phyloP scores from a whole-genome alignment of 1,140 invertebrate genomes.

The Achroia grisella region DNA sequence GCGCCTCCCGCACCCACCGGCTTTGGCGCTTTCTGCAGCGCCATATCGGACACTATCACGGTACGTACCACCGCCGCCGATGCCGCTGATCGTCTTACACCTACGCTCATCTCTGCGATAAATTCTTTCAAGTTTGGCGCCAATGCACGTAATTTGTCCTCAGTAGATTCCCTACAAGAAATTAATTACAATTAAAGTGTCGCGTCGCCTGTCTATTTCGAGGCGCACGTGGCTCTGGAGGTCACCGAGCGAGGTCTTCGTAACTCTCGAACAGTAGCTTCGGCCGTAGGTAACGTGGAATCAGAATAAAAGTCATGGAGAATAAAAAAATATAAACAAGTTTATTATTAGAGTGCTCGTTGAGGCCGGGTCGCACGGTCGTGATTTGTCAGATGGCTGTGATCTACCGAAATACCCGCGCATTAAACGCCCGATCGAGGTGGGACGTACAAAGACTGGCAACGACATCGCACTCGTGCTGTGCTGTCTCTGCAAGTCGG shows the following conservation, averaged over 20 bases:
- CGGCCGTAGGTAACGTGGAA: constrained; percentile 25
- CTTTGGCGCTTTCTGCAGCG: constrained; percentile 67
- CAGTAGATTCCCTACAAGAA: constrained; percentile 32
- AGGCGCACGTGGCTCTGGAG: constrained; percentile 51
- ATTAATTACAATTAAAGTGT: constrained; percentile 33
- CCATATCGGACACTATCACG: constrained; percentile 63
- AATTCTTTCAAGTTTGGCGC: constrained; percentile 27
- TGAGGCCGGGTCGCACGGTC: constrained; percentile 66
- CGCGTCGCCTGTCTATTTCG: constrained; percentile 42
- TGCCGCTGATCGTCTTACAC: constrained; percentile 6
- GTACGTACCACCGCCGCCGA: constrained; percentile 43
- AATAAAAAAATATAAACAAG: constrained; percentile 72
- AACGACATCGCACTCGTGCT: constrained; percentile 47
- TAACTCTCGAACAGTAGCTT: constrained; percentile 13
- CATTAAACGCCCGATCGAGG: constrained; percentile 46
- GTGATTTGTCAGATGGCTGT: constrained; percentile 69
- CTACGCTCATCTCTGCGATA: not conserved
- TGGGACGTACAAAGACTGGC: constrained; percentile 40
- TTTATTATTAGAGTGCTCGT: constrained; percentile 70
- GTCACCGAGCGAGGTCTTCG: constrained; percentile 33
- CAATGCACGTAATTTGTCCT: constrained; percentile 25
- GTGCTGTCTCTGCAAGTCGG: constrained; percentile 34
- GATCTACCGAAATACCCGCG: constrained; percentile 70
- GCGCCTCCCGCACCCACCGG: constrained; percentile 32
- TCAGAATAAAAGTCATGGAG: constrained; percentile 52